Percentiles rank a stretch among this genome's conserved stretches.
Evolutionary conservation across 2,797 vertebrate species (phyloP).

Genomic region (Lates japonicus): DNA sequence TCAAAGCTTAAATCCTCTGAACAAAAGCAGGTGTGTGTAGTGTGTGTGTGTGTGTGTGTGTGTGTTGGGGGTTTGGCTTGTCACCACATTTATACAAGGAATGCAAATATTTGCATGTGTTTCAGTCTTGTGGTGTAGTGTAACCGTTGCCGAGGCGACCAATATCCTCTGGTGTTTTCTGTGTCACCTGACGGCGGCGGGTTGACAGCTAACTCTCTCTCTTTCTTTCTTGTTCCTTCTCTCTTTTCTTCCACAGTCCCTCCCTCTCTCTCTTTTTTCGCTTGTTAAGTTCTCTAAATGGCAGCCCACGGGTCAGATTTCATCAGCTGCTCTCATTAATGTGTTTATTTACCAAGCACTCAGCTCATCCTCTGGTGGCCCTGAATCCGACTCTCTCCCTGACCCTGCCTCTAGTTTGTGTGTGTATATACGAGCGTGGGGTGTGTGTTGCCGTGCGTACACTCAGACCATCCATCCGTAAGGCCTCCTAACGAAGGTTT

Average conservation of each 20-base stretch:
- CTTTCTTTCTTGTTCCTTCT: constrained; percentile 2
- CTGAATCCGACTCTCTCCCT: constrained; percentile 43
- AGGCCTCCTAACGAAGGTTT: background rate
- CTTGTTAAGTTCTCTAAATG: constrained; percentile 45
- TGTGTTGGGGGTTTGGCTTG: constrained; percentile 41
- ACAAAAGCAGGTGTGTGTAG: too few species aligned
- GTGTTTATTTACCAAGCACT: constrained; percentile 68
- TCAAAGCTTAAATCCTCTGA: too few species aligned
- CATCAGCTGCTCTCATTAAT: constrained; percentile 68
- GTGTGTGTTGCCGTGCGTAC: constrained; percentile 12
- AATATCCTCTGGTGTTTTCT: constrained; percentile 44
- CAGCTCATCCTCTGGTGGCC: constrained; percentile 55
- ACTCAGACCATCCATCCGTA: too few species aligned
- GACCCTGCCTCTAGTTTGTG: background rate
- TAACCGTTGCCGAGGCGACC: constrained; percentile 66
- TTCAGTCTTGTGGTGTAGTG: constrained; percentile 45
- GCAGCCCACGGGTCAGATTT: constrained; percentile 61
- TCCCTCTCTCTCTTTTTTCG: background rate
- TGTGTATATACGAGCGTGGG: background rate
- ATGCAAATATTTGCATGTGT: constrained; percentile 74
- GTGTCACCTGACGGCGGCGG: constrained; percentile 50
- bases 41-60: constrained; percentile 50
- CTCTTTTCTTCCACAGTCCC: background rate
- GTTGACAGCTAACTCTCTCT: constrained; percentile 20
- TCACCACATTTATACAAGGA: constrained; percentile 68